Conservation (phyloP, 2,113 vertebrate species). For the Microcebus tavaratra region DNA sequence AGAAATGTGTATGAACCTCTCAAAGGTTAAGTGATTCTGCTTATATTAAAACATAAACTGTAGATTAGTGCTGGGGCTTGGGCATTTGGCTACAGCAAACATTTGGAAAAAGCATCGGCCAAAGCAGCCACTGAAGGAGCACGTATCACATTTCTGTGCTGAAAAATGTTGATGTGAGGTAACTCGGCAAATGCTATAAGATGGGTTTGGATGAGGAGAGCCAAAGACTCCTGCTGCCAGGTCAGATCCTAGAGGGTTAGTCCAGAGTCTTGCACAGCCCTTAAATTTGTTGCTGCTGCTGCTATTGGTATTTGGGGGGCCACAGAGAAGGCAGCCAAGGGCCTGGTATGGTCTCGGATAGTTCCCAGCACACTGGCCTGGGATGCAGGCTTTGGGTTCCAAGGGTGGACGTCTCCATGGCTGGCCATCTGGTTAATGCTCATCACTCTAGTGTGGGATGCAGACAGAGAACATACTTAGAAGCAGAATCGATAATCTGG, state of each 20-base stretch:
- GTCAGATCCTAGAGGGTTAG: not conserved
- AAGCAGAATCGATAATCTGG: constrained; percentile 56
- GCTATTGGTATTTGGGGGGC: not conserved
- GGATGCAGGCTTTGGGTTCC: not conserved
- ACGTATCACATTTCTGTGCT: not conserved
- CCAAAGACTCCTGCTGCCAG: not conserved
- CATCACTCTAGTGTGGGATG: not conserved
- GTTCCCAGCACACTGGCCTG: not conserved
- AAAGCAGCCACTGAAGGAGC: not conserved
- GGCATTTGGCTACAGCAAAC: not conserved
- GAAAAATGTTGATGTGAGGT: not conserved
- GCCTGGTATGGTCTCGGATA: not conserved
- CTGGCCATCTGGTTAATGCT: constrained; percentile 17
- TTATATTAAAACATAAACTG: constrained; percentile 12
- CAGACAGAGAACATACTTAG: constrained; percentile 22
- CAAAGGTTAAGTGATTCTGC: not conserved
- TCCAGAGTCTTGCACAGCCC: not conserved
- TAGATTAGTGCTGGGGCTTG: not conserved
- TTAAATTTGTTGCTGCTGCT: not conserved
- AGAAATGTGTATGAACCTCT: not conserved
- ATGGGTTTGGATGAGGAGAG: not conserved
- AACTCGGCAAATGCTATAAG: not conserved
- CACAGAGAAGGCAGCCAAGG: not conserved
- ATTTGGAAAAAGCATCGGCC: not conserved
- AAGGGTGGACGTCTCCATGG: not conserved